Conservation (phyloP, 2,888 invertebrate genomes). For the Drosophila glabriapex region DNA sequence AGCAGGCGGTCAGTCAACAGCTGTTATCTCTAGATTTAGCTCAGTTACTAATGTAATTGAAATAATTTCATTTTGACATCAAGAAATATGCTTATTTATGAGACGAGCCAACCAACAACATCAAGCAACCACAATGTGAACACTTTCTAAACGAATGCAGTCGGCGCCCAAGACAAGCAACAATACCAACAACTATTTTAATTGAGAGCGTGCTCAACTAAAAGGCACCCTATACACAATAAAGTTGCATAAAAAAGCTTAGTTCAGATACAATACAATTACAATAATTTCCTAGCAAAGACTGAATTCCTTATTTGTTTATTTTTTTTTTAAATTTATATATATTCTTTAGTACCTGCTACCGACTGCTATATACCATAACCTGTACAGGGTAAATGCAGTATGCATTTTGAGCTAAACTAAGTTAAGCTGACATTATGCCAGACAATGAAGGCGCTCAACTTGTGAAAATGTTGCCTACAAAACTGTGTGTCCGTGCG, state of each 20-base stretch:
- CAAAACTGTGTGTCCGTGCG: conserved; percentile 10
- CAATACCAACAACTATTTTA: background rate
- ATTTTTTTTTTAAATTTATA: background rate
- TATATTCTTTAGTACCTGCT: background rate
- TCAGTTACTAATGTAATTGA: conserved; percentile 74
- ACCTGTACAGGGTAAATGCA: conserved; percentile 20
- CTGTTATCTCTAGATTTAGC: conserved; percentile 45
- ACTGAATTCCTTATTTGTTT: background rate
- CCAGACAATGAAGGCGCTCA: conserved; percentile 33
- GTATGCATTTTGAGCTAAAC: conserved; percentile 26
- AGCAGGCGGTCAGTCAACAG: conserved; percentile 27
- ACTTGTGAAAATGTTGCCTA: conserved; percentile 53
- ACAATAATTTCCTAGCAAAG: background rate
- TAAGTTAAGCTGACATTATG: conserved; percentile 47
- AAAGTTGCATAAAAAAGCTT: background rate
- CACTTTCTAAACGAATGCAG: conserved; percentile 38
- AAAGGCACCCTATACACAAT: conserved; percentile 11
- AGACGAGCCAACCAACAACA: conserved; percentile 38
- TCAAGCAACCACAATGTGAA: conserved; percentile 17
- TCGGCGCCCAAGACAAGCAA: conserved; percentile 7
- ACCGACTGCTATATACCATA: background rate
- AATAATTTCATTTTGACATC: conserved; percentile 75
- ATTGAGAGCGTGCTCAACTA: background rate
- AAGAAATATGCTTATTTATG: conserved; percentile 66
- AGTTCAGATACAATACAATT: too few species aligned